Base-by-base conservation (phyloP, 2,113 vertebrate genomes). In the Hassar affinis region DNA sequence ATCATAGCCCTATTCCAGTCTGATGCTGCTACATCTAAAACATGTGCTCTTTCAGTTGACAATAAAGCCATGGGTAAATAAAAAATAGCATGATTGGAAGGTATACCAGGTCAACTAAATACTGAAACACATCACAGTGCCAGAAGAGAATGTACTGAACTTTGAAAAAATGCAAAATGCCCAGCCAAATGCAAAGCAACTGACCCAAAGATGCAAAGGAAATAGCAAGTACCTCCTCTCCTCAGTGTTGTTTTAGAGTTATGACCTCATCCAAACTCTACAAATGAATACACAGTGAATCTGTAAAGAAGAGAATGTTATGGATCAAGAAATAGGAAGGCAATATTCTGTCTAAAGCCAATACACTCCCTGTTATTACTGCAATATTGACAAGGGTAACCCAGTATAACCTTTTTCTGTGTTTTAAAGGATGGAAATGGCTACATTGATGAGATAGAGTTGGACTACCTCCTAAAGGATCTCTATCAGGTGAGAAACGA, bases 361-460 rank as follows among this genome's bases (percentile, higher is more conserved):
- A 4, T 81, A 52, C 3, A 45, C 54, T 82, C 33, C 22, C 42
- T 47, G 38, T 54, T 68, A 25, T 14, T 18, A 78, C 35, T 74
- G 17, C 68, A 79, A 20, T 30, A 45, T 49, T 5, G 42, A 61
- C 8, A 64, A 64, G n/a, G 8, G 20, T 75, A 61, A 57, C 25
- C 2, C 10, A 20, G 5, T 62, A 8, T 56, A 68, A 56, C 33
- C 20, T 80, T 20, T 62, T 45, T 33, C 57, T 84, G 12, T 80
- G 33, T 56, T 72, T 80, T 81, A n/a, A 71, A 99, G 98, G 98
- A 99, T 2, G 95, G 97, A 7, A 99, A 94, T 0, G 98, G 98
- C 84, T 99, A 97, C 94, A 99, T 99, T 11, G 98, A 99, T 6
- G 97, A 99, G 92, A 93, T 97, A 0, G 97, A 99, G 87, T 88